Evolutionary conservation across 2,113 vertebrate genomes (phyloP).

Genomic region (Ageneiosus marmoratus): DNA sequence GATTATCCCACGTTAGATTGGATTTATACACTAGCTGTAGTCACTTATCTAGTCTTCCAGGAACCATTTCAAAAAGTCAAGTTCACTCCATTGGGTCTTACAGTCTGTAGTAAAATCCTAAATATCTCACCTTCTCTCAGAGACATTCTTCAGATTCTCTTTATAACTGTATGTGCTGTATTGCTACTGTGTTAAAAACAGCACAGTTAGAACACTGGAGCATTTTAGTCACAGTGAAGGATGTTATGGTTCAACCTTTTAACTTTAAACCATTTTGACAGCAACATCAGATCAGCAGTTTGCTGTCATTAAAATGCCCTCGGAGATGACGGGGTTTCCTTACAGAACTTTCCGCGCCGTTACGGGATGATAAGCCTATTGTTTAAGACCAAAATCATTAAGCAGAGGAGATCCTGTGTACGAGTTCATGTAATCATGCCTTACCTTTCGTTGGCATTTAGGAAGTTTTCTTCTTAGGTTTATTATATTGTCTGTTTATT

Average conservation of each 20-base stretch:
- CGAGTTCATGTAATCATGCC: background rate
- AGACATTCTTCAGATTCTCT: no score
- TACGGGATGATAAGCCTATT: constrained; percentile 28
- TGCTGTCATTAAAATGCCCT: background rate
- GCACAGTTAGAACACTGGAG: background rate
- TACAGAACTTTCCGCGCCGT: constrained; percentile 9
- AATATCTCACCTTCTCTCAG: no score
- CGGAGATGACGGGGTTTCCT: background rate
- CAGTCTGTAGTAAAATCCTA: background rate
- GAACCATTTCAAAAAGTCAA: background rate
- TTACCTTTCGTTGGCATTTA: background rate
- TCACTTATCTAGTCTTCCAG: background rate
- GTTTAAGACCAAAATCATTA: background rate
- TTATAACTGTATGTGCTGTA: no score
- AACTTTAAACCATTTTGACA: background rate
- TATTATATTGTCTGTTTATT: background rate
- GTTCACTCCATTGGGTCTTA: background rate
- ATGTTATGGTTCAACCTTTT: background rate
- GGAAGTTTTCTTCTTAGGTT: background rate
- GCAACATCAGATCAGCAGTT: constrained; percentile 23
- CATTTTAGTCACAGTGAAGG: background rate
- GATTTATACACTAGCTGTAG: background rate
- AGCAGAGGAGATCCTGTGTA: background rate
- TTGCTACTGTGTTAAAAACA: background rate
- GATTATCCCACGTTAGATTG: background rate